These are phyloP conservation scores for Oreortyx pictus DNA, from an alignment of 2,797 vertebrate species.

Conservation along the genomic window DNA sequence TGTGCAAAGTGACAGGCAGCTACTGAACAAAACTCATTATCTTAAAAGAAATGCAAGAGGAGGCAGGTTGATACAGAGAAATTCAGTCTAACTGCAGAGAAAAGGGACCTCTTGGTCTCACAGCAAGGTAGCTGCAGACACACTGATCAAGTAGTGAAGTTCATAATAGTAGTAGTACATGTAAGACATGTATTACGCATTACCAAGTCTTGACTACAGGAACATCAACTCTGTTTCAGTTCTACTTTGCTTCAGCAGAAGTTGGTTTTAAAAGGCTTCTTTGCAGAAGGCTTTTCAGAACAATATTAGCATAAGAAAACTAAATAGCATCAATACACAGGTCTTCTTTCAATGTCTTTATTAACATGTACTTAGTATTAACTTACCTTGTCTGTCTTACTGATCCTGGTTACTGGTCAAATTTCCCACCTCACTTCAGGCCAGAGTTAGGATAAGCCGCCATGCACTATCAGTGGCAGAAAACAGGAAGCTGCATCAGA, in stretches of 20 bases:
- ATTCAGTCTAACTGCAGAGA: neutral
- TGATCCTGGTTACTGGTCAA: neutral
- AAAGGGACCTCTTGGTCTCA: neutral
- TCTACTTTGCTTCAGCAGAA: neutral
- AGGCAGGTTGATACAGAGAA: neutral
- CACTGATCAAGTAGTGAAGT: neutral
- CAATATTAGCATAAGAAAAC: neutral
- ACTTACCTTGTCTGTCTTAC: neutral
- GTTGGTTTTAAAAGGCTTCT: neutral
- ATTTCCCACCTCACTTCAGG: constrained; percentile 49
- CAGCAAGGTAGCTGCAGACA: neutral
- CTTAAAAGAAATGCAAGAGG: neutral
- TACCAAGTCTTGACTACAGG: neutral
- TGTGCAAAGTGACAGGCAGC: neutral
- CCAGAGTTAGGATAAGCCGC: constrained; percentile 13
- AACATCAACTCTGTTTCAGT: neutral
- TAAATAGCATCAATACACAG: fast-evolving
- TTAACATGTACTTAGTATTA: neutral
- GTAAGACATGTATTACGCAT: neutral
- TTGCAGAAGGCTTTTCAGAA: neutral
- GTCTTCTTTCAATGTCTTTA: neutral
- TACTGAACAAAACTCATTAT: neutral
- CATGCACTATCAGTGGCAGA: constrained; percentile 47
- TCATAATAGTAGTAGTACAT: neutral
- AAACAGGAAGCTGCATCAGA: constrained; percentile 28